Conservation (phyloP, 2,113 vertebrate genomes). For the Amphiprion ocellaris region DNA sequence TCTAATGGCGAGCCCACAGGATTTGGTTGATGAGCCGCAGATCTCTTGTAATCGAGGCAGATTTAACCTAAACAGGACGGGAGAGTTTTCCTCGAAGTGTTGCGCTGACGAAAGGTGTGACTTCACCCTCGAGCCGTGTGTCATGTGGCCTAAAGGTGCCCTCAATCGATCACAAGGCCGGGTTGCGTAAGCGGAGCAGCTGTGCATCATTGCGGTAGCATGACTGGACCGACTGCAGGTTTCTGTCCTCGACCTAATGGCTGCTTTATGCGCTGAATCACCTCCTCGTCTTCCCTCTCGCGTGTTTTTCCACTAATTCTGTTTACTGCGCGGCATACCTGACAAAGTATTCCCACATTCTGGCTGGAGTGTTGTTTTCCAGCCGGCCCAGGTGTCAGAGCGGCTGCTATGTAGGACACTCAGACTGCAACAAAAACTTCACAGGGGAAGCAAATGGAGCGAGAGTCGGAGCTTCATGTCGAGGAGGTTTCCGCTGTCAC, state of each 20-base stretch:
- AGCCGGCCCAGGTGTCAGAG: slow-evolving; percentile 14
- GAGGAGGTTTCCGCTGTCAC: slow-evolving; percentile 10
- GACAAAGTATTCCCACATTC: slow-evolving; percentile 46
- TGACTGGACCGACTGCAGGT: slow-evolving; percentile 45
- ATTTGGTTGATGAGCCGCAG: slow-evolving; percentile 27
- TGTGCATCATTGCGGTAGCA: slow-evolving; percentile 38
- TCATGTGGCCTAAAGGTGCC: slow-evolving; percentile 17
- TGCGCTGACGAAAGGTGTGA: not conserved
- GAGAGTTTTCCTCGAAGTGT: not conserved
- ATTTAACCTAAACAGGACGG: not conserved
- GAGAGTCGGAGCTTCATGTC: not conserved
- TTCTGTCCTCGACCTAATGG: slow-evolving; percentile 24
- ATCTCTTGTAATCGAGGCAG: not conserved
- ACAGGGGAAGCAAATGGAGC: no score
- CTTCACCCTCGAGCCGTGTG: slow-evolving; percentile 3
- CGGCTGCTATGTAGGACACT: slow-evolving; percentile 17
- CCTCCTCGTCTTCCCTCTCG: not conserved
- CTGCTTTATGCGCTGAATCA: slow-evolving; percentile 49
- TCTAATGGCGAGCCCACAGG: not conserved
- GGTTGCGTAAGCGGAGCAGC: not conserved
- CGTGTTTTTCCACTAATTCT: slow-evolving; percentile 46
- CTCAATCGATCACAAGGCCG: slow-evolving; percentile 22
- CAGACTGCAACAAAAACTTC: not conserved
- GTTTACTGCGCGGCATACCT: slow-evolving; percentile 56
- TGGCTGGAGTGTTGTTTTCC: not conserved